Evolutionary conservation across 2,113 vertebrate species (phyloP), one percentile per base, ranked within the genome.

Genomic region (Tragelaphus buxtoni): DNA sequence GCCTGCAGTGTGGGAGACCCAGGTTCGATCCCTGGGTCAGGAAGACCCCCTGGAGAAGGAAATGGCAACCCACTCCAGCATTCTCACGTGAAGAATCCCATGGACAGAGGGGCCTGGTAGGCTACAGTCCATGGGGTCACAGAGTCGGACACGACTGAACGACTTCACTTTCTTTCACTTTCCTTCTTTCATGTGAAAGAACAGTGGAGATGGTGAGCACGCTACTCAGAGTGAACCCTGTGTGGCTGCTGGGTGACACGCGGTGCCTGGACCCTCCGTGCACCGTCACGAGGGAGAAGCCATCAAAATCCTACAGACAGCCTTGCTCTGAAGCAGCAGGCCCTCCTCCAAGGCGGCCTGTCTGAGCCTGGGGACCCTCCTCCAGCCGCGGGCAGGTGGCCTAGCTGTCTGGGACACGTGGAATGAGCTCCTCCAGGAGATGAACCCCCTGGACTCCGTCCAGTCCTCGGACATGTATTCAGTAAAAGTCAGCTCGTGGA

Each of bases 311-410:
- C 51, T 6, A 26, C 49, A 2, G 1, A 26, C 26, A 61, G n/a
- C 45, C 20, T 20, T 1, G 3, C 65, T 22, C 10, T 13, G 9
- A 32, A 55, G 61, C 35, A 28, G 61, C 77, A 18, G 47, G 18
- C 7, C 42, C 26, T 32, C 45, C 45, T 9, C 10, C 16, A 0
- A n/a, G 22, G 56, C 9, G 1, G 45, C 45, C 32, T 10, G 3
- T n/a, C n/a, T 32, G 55, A 47, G 28, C 22, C 47, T 1, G 4
- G 32, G 9, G 18, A 4, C 4, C 3, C 26, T 28, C 4, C 0
- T 16, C 32, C n/a, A 1, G 42, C 1, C 9, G n/a, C 4, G 0
- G 26, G 9, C 5, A 0, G 7, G 18, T 80, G 9, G 5, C 47
- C 4, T 16, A 4, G 61, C 17, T 2, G 20, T 8, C 12, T 30